Evolutionary conservation across 64 coral and sea anemone species (phyloP), one percentile per base, ranked within the genome.

Genomic region (Cladopsammia gracilis): DNA sequence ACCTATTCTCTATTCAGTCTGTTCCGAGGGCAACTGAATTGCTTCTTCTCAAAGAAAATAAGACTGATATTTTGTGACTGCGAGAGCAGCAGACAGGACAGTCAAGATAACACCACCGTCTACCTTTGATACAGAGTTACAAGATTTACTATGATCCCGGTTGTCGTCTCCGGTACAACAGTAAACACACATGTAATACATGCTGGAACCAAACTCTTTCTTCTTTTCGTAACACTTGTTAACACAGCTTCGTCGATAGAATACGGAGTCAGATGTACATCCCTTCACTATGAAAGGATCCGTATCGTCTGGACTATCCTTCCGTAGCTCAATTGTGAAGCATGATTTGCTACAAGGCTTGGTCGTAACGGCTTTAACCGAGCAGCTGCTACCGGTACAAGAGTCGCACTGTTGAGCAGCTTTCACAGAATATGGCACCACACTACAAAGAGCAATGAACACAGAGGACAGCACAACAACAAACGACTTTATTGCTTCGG

Each of bases 201-300:
- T 12, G 16, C 7, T 49, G 4, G 42, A 43, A 3, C 72, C 72
- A 20, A 75, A 75, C 72, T 48, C n/a, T n/a, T 75, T 48, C 44
- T 75, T 75, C 10, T 48, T 14, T 46, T 75, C 72, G 45, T 75
- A 75, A 75, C 72, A 75, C 46, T 75, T 75, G 72, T 75, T 75
- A 43, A 14, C 72, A 19, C 72, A 75, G 13, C 44, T 5, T 45
- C 72, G 72, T 75, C 72, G 72, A 3, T 16, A 18, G 48, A 75
- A 75, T n/a, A n/a, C n/a, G n/a, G n/a, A n/a, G n/a, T 75, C 72
- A 20, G 44, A 19, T 43, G 72, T 75, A 43, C 72, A 75, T 43
- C 72, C 72, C 18, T 75, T 50, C 42, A 75, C 46, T 6, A 18
- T 20, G 14, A 75, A 75, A 42, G 72, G 72, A 12, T 56, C 53